A percentile compares a stretch with the other conserved stretches of the same genome.
Conservation (phyloP, 2,888 invertebrate species). For the Peribatodes rhomboidaria region DNA sequence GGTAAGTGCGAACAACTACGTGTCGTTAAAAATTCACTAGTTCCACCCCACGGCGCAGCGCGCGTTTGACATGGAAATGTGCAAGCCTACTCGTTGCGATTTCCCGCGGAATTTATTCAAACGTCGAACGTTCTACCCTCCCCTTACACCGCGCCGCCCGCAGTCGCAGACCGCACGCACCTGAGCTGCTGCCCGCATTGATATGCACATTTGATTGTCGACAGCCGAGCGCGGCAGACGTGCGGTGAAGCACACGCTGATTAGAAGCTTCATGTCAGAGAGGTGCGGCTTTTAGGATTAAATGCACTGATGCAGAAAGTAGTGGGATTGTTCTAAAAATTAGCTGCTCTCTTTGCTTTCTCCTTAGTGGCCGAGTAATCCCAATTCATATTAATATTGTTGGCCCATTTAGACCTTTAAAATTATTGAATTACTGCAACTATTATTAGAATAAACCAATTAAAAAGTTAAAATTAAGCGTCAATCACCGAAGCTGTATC, state of each 20-base stretch:
- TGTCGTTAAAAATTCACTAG: conserved; percentile 78
- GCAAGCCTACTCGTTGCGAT: conserved; percentile 69
- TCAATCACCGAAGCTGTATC: too few species aligned
- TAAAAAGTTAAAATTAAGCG: too few species aligned
- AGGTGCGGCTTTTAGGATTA: neutral
- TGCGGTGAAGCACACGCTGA: conserved; percentile 50
- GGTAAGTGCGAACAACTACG: conserved; percentile 45
- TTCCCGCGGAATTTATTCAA: conserved; percentile 74
- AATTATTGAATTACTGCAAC: too few species aligned
- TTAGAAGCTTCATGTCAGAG: conserved; percentile 40
- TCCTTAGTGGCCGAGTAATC: neutral
- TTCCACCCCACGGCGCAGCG: conserved; percentile 52
- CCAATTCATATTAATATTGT: neutral
- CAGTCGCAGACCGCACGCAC: conserved; percentile 58
- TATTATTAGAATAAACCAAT: too few species aligned
- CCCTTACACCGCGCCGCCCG: conserved; percentile 17
- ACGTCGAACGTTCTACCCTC: conserved; percentile 53
- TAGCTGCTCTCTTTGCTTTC: neutral
- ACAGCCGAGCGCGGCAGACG: conserved; percentile 57
- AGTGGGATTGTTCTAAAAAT: neutral
- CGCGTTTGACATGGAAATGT: conserved; percentile 83
- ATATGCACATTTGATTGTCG: conserved; percentile 78
- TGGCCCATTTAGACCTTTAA: too few species aligned
- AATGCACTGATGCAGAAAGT: neutral
- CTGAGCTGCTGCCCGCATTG: conserved; percentile 63